A percentile compares a stretch with the other conserved stretches of the same genome.
Evolutionary conservation across 2,113 vertebrate species (phyloP).

Genomic region (Tachysurus vachellii): DNA sequence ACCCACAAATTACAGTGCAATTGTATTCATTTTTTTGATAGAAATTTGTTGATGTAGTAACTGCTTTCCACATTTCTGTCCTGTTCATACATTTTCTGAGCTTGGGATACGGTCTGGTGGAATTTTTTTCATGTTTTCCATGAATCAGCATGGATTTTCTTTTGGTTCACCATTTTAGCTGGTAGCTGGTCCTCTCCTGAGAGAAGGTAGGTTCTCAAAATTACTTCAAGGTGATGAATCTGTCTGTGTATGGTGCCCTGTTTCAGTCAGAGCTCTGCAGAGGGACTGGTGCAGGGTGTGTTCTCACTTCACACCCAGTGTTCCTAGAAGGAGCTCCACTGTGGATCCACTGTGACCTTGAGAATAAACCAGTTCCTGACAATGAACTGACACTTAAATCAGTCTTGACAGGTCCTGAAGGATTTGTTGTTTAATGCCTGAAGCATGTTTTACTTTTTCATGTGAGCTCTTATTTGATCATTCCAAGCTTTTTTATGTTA

Average conservation of each 20-base stretch:
- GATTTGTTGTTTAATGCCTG: slow-evolving; percentile 10
- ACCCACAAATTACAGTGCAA: too few species aligned
- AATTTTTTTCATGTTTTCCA: too few species aligned
- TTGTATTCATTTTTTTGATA: not conserved
- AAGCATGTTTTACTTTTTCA: not conserved
- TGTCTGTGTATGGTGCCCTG: not conserved
- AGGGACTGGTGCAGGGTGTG: not conserved
- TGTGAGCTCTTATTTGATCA: not conserved
- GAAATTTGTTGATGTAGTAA: not conserved
- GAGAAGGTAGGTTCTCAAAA: not conserved
- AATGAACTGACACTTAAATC: not conserved
- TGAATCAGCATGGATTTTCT: not conserved
- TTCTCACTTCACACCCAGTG: not conserved
- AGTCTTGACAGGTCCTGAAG: slow-evolving; percentile 4
- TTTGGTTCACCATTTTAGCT: not conserved
- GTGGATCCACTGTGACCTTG: not conserved
- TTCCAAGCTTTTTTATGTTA: slow-evolving; percentile 3
- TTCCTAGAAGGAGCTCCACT: not conserved
- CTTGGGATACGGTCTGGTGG: not conserved
- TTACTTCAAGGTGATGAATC: not conserved
- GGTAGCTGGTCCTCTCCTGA: too few species aligned
- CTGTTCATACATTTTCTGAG: not conserved
- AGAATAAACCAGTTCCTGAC: slow-evolving; percentile 13
- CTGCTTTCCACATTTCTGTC: not conserved
- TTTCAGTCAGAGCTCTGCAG: not conserved